phyloP scores from a whole-genome alignment of 1,140 invertebrate species.

The Harlomillsia oculata region DNA sequence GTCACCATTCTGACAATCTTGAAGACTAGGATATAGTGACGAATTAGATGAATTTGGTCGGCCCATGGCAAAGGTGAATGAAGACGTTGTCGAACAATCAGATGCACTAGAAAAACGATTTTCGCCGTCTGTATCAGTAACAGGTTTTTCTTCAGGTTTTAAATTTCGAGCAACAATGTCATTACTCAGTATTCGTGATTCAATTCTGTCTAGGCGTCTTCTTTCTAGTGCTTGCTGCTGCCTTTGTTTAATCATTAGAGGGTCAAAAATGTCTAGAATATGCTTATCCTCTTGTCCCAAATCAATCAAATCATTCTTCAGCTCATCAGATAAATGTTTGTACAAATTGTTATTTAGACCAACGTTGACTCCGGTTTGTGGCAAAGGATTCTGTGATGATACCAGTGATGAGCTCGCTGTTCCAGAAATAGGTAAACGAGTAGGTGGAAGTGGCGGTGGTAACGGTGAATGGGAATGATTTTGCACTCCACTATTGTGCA shows the following conservation, averaged over 20 bases:
- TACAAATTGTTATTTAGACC: slow-evolving; percentile 2
- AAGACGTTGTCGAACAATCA: background rate
- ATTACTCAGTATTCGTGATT: background rate
- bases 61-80: background rate
- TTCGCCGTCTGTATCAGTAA: no score
- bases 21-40: background rate
- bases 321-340: slow-evolving; percentile 8
- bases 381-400: no score
- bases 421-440: no score
- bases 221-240: background rate
- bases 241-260: slow-evolving; percentile 9
- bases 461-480: background rate
- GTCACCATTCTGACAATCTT: background rate
- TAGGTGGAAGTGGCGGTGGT: no score
- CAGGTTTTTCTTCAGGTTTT: background rate
- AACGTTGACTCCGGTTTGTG: background rate
- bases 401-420: no score
- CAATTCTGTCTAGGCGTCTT: background rate
- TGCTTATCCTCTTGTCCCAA: slow-evolving; percentile 16
- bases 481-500: no score
- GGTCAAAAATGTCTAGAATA: slow-evolving; percentile 33
- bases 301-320: slow-evolving; percentile 31
- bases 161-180: background rate
- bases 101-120: background rate
- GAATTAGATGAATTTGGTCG: background rate